Evolutionary conservation across 2,797 vertebrate genomes (phyloP), one percentile per base, ranked within the genome.

Genomic region (Mallotus villosus): DNA sequence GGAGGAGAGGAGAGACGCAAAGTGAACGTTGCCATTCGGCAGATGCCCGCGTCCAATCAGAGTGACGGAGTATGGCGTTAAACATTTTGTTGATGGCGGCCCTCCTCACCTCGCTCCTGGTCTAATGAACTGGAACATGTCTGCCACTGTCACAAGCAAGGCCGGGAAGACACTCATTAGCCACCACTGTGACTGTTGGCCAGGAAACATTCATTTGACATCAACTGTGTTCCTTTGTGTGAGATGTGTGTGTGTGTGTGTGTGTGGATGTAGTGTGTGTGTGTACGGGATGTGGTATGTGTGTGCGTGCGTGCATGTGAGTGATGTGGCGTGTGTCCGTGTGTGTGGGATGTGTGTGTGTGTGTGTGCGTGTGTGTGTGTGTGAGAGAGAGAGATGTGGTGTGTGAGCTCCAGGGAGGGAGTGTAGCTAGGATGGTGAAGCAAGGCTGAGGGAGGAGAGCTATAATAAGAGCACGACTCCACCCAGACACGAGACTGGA

Each of bases 381-480:
- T 61, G 57, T 59, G 57, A 22, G 25, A 46, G 41, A 46, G 41
- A 46, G 41, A 46, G 41, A 46, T 8, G 14, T 8, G 14, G 22
- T 29, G 59, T 29, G 17, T 17, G 51, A 53, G 51, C 19, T 53
- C 17, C 51, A 53, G 51, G 16, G 16, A 17, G 51, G 51, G 51
- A 53, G 51, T 53, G 16, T n/a, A 17, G 19, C 51, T 53, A 11
- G 37, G 37, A 12, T 41, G 34, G 34, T 37, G 34, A 72, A n/a
- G 27, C 37, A 62, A 6, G 71, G 53, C 72, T 70, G 57, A 12
- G 53, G 72, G 1, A 55, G 25, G n/a, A 27, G 34, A 70, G 59
- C 82, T 81, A 84, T 80, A 86, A 79, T 75, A 78, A 84, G 66
- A 71, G 2, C 14, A 57, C 63, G 41, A 71, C 81, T 80, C 83